phyloP scores from a whole-genome alignment of 1,140 invertebrate species.

The Bombus balteatus region DNA sequence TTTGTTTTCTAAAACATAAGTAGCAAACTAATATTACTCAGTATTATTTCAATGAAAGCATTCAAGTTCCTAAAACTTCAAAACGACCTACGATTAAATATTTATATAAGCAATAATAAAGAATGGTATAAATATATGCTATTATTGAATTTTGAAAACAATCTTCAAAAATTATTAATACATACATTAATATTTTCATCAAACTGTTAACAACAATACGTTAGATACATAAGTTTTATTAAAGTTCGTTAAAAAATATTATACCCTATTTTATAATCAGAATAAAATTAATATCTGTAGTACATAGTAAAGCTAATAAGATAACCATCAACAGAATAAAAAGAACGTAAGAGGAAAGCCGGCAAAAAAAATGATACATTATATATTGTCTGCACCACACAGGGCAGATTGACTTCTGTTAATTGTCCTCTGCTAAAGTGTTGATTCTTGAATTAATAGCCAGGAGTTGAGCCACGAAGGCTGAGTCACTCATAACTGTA shows the following conservation, averaged over 20 bases:
- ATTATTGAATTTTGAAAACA: not conserved
- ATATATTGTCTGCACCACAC: conserved; percentile 61
- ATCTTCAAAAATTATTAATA: not conserved
- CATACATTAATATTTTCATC: conserved; percentile 37
- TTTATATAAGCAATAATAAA: conserved; percentile 16
- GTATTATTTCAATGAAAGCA: conserved; percentile 8
- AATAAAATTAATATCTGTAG: conserved; percentile 42
- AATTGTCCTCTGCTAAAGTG: conserved; percentile 89
- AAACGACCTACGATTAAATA: conserved; percentile 10
- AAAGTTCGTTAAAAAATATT: conserved; percentile 28
- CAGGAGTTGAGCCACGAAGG: conserved; percentile 88
- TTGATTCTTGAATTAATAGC: conserved; percentile 89
- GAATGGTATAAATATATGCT: not conserved
- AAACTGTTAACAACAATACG: conserved; percentile 13
- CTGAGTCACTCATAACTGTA: conserved; percentile 87
- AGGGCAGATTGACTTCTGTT: conserved; percentile 76
- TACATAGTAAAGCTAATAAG: conserved; percentile 49
- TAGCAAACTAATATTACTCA: conserved; percentile 13
- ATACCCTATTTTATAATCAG: conserved; percentile 21
- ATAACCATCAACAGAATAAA: conserved; percentile 53
- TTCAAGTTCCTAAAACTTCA: not conserved
- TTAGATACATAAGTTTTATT: conserved; percentile 31
- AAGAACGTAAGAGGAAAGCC: conserved; percentile 76
- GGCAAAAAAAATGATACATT: conserved; percentile 73
- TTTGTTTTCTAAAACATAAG: conserved; percentile 12